Base-by-base conservation (phyloP, 1,140 invertebrate genomes). In the Macrostomum lignano region DNA sequence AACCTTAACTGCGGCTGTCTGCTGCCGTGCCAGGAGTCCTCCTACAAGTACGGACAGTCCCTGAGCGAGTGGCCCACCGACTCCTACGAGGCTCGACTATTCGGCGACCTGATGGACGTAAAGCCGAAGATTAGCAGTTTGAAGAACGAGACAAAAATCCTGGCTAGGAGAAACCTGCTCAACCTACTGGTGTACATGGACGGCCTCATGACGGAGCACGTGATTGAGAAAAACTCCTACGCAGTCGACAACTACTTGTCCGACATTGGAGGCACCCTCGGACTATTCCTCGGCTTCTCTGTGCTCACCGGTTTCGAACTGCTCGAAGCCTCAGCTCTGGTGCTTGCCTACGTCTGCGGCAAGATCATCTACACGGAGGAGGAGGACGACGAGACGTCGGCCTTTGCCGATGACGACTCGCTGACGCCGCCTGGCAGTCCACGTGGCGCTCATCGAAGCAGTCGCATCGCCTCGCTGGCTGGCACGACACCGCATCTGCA, bases 271-370 rank as follows among this genome's bases (percentile, higher is more conserved):
- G 26, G 26, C 3, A 28, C 26, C 9, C 9, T 28, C 3, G 19
- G 26, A 7, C 9, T 28, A 3, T 28, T 15, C 17, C 9, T 28
- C 7, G 26, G 26, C 14, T 28, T 28, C 17, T 15, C 14, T 28
- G 26, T 28, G 14, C 9, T 28, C 4, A 28, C 26, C 3, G 26
- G 26, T 15, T 28, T 28, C 9, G 26, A 28, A 28, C 17, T 28
- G 7, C 9, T 28, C 3, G 26, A 28, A 28, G 26, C 26, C 4
- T 15, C 17, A 15, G 14, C 26, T 28, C 9, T 28, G 3, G 17
- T 28, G 19, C 15, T 17, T 5, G 19, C 26, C 5, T 28, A 28
- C 19, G 3, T 28, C 5, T 28, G 26, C 9, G 19, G 3, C 9
- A 28, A 28, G n/a, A n/a, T n/a, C n/a, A n/a, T n/a, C n/a, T n/a